phyloP scores from a whole-genome alignment of 2,113 vertebrate genomes.

The Tetraodon nigroviridis region DNA sequence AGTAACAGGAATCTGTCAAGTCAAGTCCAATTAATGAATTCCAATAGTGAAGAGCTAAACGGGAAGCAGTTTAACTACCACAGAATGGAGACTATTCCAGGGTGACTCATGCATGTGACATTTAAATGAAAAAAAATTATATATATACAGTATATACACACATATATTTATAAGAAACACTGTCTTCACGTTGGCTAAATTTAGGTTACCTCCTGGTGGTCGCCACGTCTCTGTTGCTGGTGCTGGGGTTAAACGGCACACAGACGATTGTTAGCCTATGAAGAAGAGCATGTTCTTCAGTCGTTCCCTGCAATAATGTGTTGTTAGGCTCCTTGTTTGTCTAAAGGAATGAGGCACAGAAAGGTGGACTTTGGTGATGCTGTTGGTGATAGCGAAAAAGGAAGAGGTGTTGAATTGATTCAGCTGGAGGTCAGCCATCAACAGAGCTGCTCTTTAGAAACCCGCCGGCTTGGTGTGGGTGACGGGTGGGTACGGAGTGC shows the following conservation, averaged over 20 bases:
- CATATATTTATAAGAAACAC: too few species aligned
- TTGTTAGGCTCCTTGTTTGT: constrained; percentile 1
- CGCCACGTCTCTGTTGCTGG: constrained; percentile 16
- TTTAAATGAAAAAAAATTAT: constrained; percentile 41
- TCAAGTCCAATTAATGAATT: constrained; percentile 23
- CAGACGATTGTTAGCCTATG: constrained; percentile 15
- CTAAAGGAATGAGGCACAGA: background rate
- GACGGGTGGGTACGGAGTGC: constrained; percentile 47
- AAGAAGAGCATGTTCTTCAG: background rate
- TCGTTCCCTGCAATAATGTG: constrained; percentile 9
- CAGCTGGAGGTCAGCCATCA: constrained; percentile 41
- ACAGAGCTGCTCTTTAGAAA: constrained; percentile 5
- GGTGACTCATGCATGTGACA: constrained; percentile 37
- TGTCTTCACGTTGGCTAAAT: too few species aligned
- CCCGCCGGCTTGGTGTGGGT: constrained; percentile 13
- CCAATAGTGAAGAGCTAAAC: constrained; percentile 24
- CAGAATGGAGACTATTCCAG: constrained; percentile 27
- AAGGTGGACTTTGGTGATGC: constrained; percentile 3
- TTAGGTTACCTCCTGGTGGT: too few species aligned
- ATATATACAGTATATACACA: background rate
- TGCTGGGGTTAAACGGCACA: constrained; percentile 23
- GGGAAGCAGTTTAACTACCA: constrained; percentile 12
- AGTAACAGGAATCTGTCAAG: constrained; percentile 9
- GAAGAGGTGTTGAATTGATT: constrained; percentile 44
- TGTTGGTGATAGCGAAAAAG: constrained; percentile 14